Base-by-base conservation (phyloP, 1,140 invertebrate genomes). In the Zaprionus vittiger region DNA sequence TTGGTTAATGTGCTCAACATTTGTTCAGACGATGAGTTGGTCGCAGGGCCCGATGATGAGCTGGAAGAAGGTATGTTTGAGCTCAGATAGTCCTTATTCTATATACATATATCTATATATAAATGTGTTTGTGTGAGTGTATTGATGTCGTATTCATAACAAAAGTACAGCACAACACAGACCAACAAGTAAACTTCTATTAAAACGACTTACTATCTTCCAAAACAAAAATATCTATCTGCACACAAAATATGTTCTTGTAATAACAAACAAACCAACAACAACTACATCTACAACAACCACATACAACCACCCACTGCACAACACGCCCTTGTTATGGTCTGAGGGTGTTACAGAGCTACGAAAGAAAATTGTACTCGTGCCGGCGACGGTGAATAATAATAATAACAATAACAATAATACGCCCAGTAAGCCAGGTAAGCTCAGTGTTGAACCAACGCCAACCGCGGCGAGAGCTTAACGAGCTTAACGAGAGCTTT, bases 1-100 rank as follows among this genome's bases (percentile, higher is more conserved):
- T 95, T 99, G 93, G 98, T 99, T 68, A 99, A 99, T 94, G 98
- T 99, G 80, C 95, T 99, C 89, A 99, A 99, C 95, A 99, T 99
- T 93, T 99, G 99, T 94, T 99, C 99, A 74, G 99, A 99, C 94
- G 99, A 99, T 94, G 99, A 99, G 94, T 95, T 99, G 49, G 98
- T 99, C 95, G 96, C 97, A 69, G 98, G 99, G 85, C 97, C 97
- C 79, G 98, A 99, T 93, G 99, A 99, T 93, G 97, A 96, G 76
- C 95, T 97, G 84, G 98, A 99, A 95, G 98, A 99, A 97, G 98
- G 97, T 98, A 92, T 83, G 93, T 77, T 67, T 80, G 37, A 7
- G 14, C 34, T 5, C 31, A 15, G 14, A 47, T 26, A 26, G 5
- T 15, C 15, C 12, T n/a, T 12, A 6, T 37, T 12, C 47, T 11